These are phyloP conservation scores for Ganaspis sp. DNA, from an alignment of 1,140 invertebrate species.

Conservation along the genomic window DNA sequence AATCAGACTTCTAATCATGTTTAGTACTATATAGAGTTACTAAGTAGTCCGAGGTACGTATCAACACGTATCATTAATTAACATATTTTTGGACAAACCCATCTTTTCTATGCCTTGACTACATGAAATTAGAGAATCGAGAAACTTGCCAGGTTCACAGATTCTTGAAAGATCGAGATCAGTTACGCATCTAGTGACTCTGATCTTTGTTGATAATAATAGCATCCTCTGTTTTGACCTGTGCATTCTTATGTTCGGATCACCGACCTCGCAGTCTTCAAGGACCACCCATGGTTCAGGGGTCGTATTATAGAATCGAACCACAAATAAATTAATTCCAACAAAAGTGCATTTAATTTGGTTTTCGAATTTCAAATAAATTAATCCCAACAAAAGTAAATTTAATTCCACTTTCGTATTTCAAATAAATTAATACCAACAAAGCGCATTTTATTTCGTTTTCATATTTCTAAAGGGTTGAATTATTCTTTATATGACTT, in stretches of 20 bases:
- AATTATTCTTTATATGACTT: too few species aligned
- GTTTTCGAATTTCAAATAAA: too few species aligned
- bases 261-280: conserved; percentile 1
- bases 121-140: neutral
- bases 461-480: too few species aligned
- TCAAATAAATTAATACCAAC: too few species aligned
- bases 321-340: neutral
- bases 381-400: too few species aligned
- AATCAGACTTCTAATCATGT: too few species aligned
- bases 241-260: conserved; percentile 9
- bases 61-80: neutral
- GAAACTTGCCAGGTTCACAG: neutral
- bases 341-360: neutral
- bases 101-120: neutral
- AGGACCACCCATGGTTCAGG: conserved; percentile 23
- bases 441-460: too few species aligned
- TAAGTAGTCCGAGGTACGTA: too few species aligned
- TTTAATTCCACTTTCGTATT: too few species aligned
- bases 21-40: too few species aligned
- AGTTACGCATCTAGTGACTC: neutral
- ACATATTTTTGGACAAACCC: neutral
- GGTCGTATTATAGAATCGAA: neutral
- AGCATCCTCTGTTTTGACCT: conserved; percentile 9
- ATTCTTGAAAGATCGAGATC: neutral
- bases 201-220: conserved; percentile 7